Evolutionary conservation across 2,797 vertebrate genomes (phyloP).

Genomic region (Holocentrus rufus): DNA sequence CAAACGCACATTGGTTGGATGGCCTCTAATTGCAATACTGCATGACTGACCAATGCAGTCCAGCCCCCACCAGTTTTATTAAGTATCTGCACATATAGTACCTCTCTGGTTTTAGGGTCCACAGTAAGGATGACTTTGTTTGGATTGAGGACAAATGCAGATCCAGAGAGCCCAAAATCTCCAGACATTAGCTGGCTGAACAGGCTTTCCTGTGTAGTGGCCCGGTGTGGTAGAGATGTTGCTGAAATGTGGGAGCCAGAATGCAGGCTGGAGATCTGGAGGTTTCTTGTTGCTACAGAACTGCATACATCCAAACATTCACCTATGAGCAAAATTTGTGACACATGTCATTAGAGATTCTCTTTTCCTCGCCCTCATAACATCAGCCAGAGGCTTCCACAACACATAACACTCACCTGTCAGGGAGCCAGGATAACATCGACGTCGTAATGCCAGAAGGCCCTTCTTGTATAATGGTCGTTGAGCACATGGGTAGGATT

Average conservation of each 20-base stretch:
- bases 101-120: constrained; percentile 85
- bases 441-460: constrained; percentile 70
- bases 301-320: constrained; percentile 67
- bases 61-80: background rate
- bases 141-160: constrained; percentile 74
- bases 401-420: constrained; percentile 71
- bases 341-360: background rate
- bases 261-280: constrained; percentile 68
- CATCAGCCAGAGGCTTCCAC: background rate
- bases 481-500: constrained; percentile 75
- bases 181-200: constrained; percentile 70
- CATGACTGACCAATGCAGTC: background rate
- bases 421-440: constrained; percentile 70
- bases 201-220: constrained; percentile 72
- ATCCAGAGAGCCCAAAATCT: constrained; percentile 64
- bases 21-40: no score
- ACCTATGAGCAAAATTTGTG: constrained; percentile 62
- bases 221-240: constrained; percentile 53
- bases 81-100: constrained; percentile 59
- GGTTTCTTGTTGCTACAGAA: constrained; percentile 79
- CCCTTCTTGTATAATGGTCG: constrained; percentile 72
- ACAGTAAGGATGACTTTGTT: constrained; percentile 87
- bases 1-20: background rate
- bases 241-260: constrained; percentile 33
- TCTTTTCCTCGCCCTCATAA: background rate